Evolutionary conservation across 2,113 vertebrate species (phyloP), one percentile per base, ranked within the genome.

Genomic region (Octodon degus): DNA sequence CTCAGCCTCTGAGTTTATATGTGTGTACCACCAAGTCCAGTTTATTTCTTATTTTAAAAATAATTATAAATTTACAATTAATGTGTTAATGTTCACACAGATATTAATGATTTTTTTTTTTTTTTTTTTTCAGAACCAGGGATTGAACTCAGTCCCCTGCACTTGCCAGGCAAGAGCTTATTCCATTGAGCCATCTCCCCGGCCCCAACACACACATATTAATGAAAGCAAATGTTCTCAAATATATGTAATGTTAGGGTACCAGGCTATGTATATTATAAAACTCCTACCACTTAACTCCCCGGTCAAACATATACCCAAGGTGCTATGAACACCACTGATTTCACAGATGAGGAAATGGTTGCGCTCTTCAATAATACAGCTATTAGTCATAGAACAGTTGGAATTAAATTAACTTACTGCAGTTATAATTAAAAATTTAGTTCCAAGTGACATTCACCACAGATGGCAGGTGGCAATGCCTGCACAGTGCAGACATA

Each of bases 41-140:
- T 20, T 95, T 96, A 97, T 79, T 98, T 97, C 50, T 89, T 14
- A 92, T 94, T 97, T 94, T 92, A 92, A 97, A 98, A 93, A 96
- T 96, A 43, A 94, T 82, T 89, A 90, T 86, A 80, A 94, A 85
- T 3, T 87, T 55, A 81, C 80, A 68, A 40, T 43, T 43, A 43
- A 92, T 47, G 43, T 95, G 50, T 87, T 86, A 84, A 97, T 96
- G 95, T 50, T 96, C 96, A 60, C 43, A 97, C 91, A 91, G 94
- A 93, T 95, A 97, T 72, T 55, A 55, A 55, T 97, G n/a, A n/a
- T 43, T 43, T 43, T 43, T 43, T 43, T n/a, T n/a, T n/a, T n/a
- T n/a, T n/a, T n/a, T n/a, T n/a, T n/a, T n/a, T n/a, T n/a, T n/a
- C n/a, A 43, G 43, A 43, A 43, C 43, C 6, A 6, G 43, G 43